Evolutionary conservation across 2,888 invertebrate species (phyloP), one percentile per base, ranked within the genome.

Genomic region (Lepidocyrtinus sp.): DNA sequence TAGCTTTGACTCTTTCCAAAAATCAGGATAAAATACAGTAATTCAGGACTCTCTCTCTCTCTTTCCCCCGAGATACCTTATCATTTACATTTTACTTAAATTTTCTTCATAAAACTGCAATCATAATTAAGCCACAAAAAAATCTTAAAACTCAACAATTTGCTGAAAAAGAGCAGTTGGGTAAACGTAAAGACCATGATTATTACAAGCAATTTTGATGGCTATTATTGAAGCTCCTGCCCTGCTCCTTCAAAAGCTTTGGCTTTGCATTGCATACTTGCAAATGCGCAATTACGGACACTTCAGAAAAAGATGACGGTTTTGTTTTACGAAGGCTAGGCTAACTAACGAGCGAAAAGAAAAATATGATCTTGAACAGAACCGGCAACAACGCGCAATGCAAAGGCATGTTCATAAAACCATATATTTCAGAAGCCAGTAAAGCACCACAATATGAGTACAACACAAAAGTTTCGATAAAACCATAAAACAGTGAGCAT

Each of bases 401-500:
- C 36, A 36, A 61, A 55, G 7, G 19, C 17, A 64, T 36, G 26
- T 27, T 78, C 73, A 65, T 78, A 78, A 73, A 62, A 73, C n/a
- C 73, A 73, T n/a, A 12, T 36, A 36, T 55, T 55, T 78, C 78
- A 78, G 69, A 69, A 79, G 79, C 73, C 59, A 26, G 79, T 79
- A 79, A 74, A 36, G 73, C 74, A 79, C 79, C 59, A 77, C 65
- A 72, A 63, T n/a, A 24, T 1, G 25, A 72, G 73, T 24, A 50
- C 50, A 67, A 26, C 25, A 46, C 7, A 74, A 55, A 15, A 79
- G 74, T 70, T 59, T 15, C 69, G 79, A 79, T 79, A 74, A 79
- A 79, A 79, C 79, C 79, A 79, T 79, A 79, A 79, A 79, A 79
- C 79, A 74, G 79, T 71, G 62, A 79, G 79, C 69, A 79, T 79